A percentile compares a stretch with the other conserved stretches of the same genome.
Conservation (phyloP, 2,797 vertebrate species). For the Moxostoma hubbsi region DNA sequence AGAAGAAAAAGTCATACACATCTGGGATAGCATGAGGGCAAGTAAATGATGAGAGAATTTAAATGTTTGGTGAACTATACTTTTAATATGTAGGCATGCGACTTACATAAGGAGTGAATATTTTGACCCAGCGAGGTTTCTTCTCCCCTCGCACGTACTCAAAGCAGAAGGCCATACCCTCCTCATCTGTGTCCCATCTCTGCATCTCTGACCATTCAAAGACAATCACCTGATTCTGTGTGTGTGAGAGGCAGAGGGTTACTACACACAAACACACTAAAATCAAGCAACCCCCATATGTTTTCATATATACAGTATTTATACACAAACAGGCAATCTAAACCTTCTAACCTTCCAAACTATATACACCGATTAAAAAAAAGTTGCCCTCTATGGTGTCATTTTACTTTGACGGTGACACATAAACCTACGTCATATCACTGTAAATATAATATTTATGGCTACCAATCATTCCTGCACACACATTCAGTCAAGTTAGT, state of each 20-base stretch:
- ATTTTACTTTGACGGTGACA: too few relatives aligned
- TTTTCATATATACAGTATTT: too few relatives aligned
- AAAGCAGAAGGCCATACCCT: conserved; percentile 97
- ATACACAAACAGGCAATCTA: too few relatives aligned
- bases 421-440: too few relatives aligned
- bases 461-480: too few relatives aligned
- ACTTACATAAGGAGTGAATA: conserved; percentile 98
- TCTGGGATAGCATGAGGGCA: too few relatives aligned
- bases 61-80: too few relatives aligned
- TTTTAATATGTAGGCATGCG: too few relatives aligned
- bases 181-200: conserved; percentile 96
- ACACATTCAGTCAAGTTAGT: neutral
- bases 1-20: too few relatives aligned
- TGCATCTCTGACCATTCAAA: conserved; percentile 98
- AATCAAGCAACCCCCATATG: neutral
- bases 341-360: neutral
- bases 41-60: too few relatives aligned
- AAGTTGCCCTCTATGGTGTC: too few relatives aligned
- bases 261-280: neutral
- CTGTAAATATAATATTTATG: neutral
- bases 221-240: conserved; percentile 93
- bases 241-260: neutral
- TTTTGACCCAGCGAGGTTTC: conserved; percentile 98
- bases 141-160: conserved; percentile 93
- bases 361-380: neutral